These are phyloP conservation scores for Lagorchestes hirsutus DNA, from an alignment of 2,797 vertebrate species.

Conservation along the genomic window DNA sequence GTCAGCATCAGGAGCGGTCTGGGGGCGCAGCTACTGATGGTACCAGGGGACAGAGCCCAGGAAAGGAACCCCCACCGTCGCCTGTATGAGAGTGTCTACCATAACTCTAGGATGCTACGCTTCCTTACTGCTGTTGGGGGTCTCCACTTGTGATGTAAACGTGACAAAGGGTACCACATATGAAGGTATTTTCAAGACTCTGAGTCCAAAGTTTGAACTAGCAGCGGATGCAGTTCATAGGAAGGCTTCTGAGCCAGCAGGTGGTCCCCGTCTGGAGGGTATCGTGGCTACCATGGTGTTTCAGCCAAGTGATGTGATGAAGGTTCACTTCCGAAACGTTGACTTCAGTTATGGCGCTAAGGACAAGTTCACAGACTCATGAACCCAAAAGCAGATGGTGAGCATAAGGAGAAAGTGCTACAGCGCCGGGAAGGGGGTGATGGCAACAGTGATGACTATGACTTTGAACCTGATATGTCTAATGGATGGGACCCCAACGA, in stretches of 20 bases:
- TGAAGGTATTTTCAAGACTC: slow-evolving; percentile 95
- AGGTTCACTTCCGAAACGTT: slow-evolving; percentile 94
- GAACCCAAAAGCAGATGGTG: slow-evolving; percentile 91
- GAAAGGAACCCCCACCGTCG: slow-evolving; percentile 89
- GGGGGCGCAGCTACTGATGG: slow-evolving; percentile 72
- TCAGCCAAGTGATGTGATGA: slow-evolving; percentile 91
- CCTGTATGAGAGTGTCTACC: slow-evolving; percentile 94
- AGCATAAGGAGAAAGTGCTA: slow-evolving; percentile 95
- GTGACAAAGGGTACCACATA: slow-evolving; percentile 94
- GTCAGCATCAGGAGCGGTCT: slow-evolving; percentile 68
- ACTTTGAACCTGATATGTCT: slow-evolving; percentile 93
- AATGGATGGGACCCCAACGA: slow-evolving; percentile 97
- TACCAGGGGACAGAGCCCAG: slow-evolving; percentile 88
- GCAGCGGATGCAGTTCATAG: slow-evolving; percentile 95
- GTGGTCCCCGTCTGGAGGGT: slow-evolving; percentile 91
- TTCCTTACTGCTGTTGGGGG: slow-evolving; percentile 97
- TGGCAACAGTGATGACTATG: slow-evolving; percentile 93
- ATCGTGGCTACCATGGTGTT: slow-evolving; percentile 97
- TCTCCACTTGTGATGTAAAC: slow-evolving; percentile 94
- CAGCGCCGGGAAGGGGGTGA: slow-evolving; percentile 96
- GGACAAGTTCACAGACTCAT: slow-evolving; percentile 95
- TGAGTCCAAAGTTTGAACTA: slow-evolving; percentile 95
- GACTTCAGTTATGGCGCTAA: slow-evolving; percentile 95
- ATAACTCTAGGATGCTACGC: slow-evolving; percentile 96
- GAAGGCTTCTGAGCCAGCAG: slow-evolving; percentile 82